Conservation (phyloP, 2,888 invertebrate genomes). For the Caenorhabditis sp. region DNA sequence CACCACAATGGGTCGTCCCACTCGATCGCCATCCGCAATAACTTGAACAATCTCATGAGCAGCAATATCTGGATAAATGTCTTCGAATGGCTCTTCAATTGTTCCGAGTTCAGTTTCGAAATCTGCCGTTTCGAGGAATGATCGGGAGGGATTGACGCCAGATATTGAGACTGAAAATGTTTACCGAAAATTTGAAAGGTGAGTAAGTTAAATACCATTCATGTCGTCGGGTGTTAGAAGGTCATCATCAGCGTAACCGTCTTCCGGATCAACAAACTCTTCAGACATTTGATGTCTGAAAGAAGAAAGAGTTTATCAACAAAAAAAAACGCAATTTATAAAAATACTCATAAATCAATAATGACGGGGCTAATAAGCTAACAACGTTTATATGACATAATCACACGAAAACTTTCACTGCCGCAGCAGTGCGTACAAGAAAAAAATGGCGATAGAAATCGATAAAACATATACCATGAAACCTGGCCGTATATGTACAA, state of each 20-base stretch:
- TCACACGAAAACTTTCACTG: too few species aligned
- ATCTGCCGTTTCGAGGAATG: slow-evolving; percentile 56
- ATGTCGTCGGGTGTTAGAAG: slow-evolving; percentile 62
- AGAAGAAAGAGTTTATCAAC: too few species aligned
- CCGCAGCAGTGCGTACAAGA: too few species aligned
- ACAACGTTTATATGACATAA: too few species aligned
- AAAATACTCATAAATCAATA: too few species aligned
- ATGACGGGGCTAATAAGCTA: too few species aligned
- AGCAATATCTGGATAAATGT: slow-evolving; percentile 77
- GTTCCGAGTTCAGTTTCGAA: slow-evolving; percentile 52
- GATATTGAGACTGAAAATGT: slow-evolving; percentile 26
- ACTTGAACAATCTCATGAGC: slow-evolving; percentile 83
- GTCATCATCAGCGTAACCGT: slow-evolving; percentile 69
- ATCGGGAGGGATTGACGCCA: slow-evolving; percentile 44
- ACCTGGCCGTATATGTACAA: too few species aligned
- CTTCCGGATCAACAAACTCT: slow-evolving; percentile 65
- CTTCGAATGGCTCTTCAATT: slow-evolving; percentile 50
- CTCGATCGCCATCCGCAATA: slow-evolving; percentile 75
- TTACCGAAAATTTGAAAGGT: neutral
- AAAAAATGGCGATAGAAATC: too few species aligned
- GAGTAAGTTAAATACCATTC: slow-evolving; percentile 19
- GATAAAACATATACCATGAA: too few species aligned
- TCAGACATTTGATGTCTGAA: too few species aligned
- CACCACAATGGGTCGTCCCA: slow-evolving; percentile 83
- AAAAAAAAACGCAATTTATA: too few species aligned